Evolutionary conservation across 1,140 invertebrate genomes (phyloP), one percentile per base, ranked within the genome.

Genomic region (Arctopsyche grandis): DNA sequence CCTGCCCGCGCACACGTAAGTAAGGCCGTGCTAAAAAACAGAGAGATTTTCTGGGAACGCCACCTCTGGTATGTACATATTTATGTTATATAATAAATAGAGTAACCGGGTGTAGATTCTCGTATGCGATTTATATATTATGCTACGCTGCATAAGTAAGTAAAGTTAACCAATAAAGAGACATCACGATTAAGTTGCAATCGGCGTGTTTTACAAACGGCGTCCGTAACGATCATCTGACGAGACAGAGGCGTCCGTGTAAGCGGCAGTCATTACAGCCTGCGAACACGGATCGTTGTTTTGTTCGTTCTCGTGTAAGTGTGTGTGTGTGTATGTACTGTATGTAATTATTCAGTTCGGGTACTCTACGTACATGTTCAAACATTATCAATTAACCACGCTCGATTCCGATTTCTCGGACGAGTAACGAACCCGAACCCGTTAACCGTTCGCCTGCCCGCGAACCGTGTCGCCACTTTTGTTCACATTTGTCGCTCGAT

Each of bases 261-360:
- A 66, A 66, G 24, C 63, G 63, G 63, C 24, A 66, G 22, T 66
- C 63, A 66, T 66, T 66, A 66, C 63, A 66, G 63, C 10, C 63
- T 66, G 63, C 63, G 63, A 66, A 66, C 63, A 22, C 19, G 21
- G 63, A 66, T 66, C 26, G 63, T 66, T 52, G 58, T 10, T 24
- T 26, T 26, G 24, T 66, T 24, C 10, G 16, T 12, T 52, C 48
- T 5, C 48, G 3, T 52, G 12, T 52, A 12, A 5, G 48, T 16
- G 16, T 52, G 16, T 52, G 16, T 52, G 48, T 52, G 48, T 66
- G 24, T 7, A 26, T 12, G 21, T 66, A 66, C 26, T 38, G 24
- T 66, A 14, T 66, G 63, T 66, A 66, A 66, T 66, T 66, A 66
- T 66, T 26, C 19, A 14, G 24, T 66, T 66, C 56, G 56, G n/a